Evolutionary conservation across 37 sponge, comb jelly and placozoan genomes (phyloP), one percentile per base, ranked within the genome.

Genomic region (Ianthella basta): DNA sequence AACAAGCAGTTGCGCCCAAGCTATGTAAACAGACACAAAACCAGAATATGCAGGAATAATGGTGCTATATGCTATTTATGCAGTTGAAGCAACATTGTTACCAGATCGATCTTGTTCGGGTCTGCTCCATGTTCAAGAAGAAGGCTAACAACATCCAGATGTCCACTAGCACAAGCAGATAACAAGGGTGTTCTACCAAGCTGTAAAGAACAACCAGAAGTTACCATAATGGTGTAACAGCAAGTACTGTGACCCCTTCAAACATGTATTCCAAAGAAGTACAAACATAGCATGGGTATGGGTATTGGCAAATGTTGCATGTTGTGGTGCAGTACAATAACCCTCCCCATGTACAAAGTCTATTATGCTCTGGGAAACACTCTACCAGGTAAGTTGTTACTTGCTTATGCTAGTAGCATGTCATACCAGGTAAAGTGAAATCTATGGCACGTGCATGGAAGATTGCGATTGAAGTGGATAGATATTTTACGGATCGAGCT

Each of bases 91-190:
- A 61, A 13, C 14, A 13, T 23, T 61, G 4, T 34, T 30, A 69
- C 70, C 12, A 10, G 34, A 30, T 69, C 70, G 27, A 2, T 32
- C 27, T 30, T 69, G 34, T 69, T 69, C 12, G 70, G 70, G 34
- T 69, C 6, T 24, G 70, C 70, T 18, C 70, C 70, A 69, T 69
- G 70, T 30, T 69, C 70, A 30, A 69, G 34, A 18, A 69, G 34
- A 18, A 69, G 70, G 70, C 34, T 33, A 4, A 69, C 70, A 18
- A 69, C 70, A 34, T 69, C 70, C 27, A 69, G 10, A 18, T 69
- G 27, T 1, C 34, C 70, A 69, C 34, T 32, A 6, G 34, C 27
- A 30, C 70, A 69, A 30, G 70, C 70, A 34, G 32, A 30, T 69
- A 30, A 30, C 70, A 69, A 69, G 29, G 70, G 70, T 30, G 70